A percentile compares a stretch with the other conserved stretches of the same genome.
Conservation (phyloP, 1,140 invertebrate species). For the Hirudo medicinalis region DNA sequence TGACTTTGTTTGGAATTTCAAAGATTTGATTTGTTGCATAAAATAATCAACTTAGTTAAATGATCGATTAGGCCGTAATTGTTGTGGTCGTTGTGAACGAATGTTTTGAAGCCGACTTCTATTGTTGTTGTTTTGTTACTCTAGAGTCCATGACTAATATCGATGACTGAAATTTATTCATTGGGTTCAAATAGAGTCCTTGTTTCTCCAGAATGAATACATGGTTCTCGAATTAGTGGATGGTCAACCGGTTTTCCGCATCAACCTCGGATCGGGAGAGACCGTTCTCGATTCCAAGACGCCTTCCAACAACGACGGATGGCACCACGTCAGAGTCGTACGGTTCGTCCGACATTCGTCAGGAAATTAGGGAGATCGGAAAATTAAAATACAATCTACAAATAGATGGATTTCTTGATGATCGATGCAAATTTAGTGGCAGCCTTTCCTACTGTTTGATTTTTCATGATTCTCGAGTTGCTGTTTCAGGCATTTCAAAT, state of each 20-base stretch:
- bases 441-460: no score
- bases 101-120: background rate
- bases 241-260: conserved; percentile 67
- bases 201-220: conserved; percentile 60
- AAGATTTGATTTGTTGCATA: background rate
- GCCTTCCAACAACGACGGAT: conserved; percentile 53
- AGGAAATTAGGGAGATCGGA: no score
- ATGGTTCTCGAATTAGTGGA: conserved; percentile 78
- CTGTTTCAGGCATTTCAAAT: no score
- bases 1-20: background rate
- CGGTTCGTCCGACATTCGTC: no score
- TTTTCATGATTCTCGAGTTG: no score
- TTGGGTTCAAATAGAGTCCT: background rate
- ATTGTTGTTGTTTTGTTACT: background rate
- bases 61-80: background rate
- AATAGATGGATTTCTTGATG: no score
- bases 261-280: conserved; percentile 75
- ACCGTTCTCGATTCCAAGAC: conserved; percentile 52
- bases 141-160: background rate
- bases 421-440: no score
- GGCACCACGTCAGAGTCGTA: conserved; percentile 79
- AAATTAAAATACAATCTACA: no score
- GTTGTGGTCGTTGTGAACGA: background rate
- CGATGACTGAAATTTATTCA: background rate
- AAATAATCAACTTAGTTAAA: background rate